Evolutionary conservation across 2,113 vertebrate genomes (phyloP).

Genomic region (Canis aureus): DNA sequence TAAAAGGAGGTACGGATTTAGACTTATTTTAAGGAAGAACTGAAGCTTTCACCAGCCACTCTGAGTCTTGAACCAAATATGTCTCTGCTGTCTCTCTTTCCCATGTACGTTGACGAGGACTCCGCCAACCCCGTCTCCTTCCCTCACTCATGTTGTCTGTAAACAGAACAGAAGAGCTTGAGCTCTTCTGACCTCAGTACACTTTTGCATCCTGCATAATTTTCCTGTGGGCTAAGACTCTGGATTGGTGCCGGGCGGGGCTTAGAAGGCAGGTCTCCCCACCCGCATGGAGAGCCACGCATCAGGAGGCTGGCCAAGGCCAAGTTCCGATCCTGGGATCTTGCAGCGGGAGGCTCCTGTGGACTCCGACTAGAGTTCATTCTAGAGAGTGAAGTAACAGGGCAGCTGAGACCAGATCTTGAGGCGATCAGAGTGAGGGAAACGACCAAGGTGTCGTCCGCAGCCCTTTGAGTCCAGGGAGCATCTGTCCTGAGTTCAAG

Average conservation of each 20-base stretch:
- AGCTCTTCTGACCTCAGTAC: not conserved
- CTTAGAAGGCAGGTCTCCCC: not conserved
- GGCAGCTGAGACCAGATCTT: not conserved
- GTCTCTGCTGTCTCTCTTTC: not conserved
- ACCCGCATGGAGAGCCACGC: not conserved
- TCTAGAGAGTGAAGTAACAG: not conserved
- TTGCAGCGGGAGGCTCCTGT: fast-evolving
- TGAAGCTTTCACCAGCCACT: not conserved
- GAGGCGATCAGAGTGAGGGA: not conserved
- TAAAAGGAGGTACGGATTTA: constrained; percentile 91
- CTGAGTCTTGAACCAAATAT: not conserved
- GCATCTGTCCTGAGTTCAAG: not conserved
- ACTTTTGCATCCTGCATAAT: not conserved
- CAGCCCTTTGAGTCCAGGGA: not conserved
- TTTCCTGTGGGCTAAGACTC: not conserved
- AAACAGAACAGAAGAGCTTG: not conserved
- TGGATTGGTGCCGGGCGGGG: not conserved
- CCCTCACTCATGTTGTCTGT: not conserved
- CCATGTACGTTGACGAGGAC: not conserved
- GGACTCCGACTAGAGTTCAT: not conserved
- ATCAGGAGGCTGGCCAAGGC: not conserved
- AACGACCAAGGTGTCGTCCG: not conserved
- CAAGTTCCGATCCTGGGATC: not conserved
- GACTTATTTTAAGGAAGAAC: not conserved
- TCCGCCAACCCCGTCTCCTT: not conserved